Percentiles rank a stretch among this genome's conserved stretches.
Evolutionary conservation across 2,113 vertebrate species (phyloP).

Genomic region (Channa argus): DNA sequence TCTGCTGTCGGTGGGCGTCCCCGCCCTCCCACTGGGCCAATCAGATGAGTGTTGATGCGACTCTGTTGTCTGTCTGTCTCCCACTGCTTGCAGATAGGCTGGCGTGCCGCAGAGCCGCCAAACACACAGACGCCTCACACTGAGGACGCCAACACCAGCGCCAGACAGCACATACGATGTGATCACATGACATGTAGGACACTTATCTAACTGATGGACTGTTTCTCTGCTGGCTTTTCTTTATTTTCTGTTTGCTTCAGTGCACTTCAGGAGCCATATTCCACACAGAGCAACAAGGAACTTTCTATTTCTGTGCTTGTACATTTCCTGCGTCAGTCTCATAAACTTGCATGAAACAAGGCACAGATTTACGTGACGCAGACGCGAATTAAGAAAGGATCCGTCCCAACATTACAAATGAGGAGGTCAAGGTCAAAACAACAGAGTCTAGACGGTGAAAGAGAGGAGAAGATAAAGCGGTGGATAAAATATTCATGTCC

Average conservation of each 20-base stretch:
- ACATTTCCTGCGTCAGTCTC: slow-evolving; percentile 7
- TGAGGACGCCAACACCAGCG: slow-evolving; percentile 46
- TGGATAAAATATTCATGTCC: slow-evolving; percentile 48
- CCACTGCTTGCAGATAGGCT: slow-evolving; percentile 68
- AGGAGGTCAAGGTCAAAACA: slow-evolving; percentile 45
- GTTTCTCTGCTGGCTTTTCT: slow-evolving; percentile 3
- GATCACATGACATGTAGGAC: slow-evolving; percentile 47
- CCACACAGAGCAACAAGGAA: slow-evolving; percentile 19
- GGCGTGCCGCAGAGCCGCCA: slow-evolving; percentile 61
- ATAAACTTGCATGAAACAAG: slow-evolving; percentile 34
- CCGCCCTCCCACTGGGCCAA: slow-evolving; percentile 62
- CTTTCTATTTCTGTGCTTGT: background rate
- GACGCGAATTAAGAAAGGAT: slow-evolving; percentile 18
- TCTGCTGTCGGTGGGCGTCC: slow-evolving; percentile 64
- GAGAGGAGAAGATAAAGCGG: background rate
- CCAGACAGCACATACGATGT: slow-evolving; percentile 38
- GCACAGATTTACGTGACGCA: slow-evolving; percentile 21
- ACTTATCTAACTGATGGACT: slow-evolving; percentile 41
- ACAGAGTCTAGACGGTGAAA: slow-evolving; percentile 15
- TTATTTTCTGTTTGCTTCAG: slow-evolving; percentile 8
- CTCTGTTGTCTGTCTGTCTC: slow-evolving; percentile 66
- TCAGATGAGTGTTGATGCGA: slow-evolving; percentile 73
- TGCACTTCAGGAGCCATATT: slow-evolving; percentile 3
- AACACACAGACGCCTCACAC: slow-evolving; percentile 65
- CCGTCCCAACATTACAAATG: background rate